Percentiles rank a stretch among this genome's conserved stretches.
Evolutionary conservation across 2,113 vertebrate genomes (phyloP).

Genomic region (Oreochromis niloticus): DNA sequence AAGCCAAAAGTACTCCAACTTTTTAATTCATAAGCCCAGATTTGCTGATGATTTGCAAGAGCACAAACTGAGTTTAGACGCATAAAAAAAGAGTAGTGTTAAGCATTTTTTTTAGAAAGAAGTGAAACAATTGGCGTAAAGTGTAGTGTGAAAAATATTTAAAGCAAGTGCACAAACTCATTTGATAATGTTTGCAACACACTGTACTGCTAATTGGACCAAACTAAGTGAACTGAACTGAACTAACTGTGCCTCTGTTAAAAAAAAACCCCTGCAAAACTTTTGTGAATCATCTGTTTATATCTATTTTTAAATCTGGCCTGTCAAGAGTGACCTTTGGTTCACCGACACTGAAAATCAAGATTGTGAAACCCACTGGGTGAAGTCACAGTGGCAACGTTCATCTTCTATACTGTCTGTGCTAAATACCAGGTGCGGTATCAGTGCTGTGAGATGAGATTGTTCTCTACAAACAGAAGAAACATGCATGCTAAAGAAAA

Average conservation of each 20-base stretch:
- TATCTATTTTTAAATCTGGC: background rate
- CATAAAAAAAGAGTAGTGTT: background rate
- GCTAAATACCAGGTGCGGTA: background rate
- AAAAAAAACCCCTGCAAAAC: background rate
- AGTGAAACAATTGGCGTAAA: background rate
- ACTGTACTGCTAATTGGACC: background rate
- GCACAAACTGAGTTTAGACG: background rate
- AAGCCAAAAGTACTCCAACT: background rate
- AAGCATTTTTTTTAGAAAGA: background rate
- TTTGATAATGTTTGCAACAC: background rate
- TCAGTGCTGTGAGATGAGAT: background rate
- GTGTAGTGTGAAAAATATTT: background rate
- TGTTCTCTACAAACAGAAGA: background rate
- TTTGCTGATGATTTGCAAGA: background rate
- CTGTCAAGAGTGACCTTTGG: background rate
- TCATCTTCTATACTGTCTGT: background rate
- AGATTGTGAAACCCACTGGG: background rate
- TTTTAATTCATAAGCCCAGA: background rate
- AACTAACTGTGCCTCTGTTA: background rate
- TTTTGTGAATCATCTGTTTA: background rate
- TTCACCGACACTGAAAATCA: background rate
- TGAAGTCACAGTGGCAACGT: background rate
- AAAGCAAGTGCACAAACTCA: background rate
- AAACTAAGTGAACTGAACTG: background rate
- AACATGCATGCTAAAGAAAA: background rate